Percentiles rank a stretch among this genome's conserved stretches.
Conservation (phyloP, 2,113 vertebrate genomes). For the Pteropus alecto region DNA sequence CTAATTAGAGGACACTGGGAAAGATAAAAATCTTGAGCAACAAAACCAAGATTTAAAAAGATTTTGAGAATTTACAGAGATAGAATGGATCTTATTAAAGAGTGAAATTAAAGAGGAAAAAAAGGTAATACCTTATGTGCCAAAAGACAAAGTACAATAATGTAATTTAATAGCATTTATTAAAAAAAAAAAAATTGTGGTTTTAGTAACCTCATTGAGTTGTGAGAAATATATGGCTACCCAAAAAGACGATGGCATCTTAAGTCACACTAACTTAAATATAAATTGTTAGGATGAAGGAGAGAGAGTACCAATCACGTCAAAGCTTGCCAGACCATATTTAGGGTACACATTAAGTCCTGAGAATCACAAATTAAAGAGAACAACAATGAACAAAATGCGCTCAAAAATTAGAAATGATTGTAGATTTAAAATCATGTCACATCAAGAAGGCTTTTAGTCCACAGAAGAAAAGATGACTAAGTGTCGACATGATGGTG, state of each 20-base stretch:
- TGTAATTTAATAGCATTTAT: background rate
- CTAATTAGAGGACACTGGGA: background rate
- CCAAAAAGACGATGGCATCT: background rate
- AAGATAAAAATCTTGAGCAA: conserved; percentile 4
- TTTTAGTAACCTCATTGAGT: background rate
- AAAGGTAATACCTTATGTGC: background rate
- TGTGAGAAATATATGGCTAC: background rate
- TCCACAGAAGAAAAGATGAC: background rate
- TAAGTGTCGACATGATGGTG: background rate
- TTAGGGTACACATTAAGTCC: background rate
- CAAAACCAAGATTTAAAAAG: background rate
- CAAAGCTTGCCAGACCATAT: background rate
- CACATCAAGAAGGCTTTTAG: background rate
- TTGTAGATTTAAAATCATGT: background rate
- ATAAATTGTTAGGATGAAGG: background rate
- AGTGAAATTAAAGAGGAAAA: background rate
- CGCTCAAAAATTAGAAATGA: background rate
- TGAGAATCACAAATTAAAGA: conserved; percentile 18
- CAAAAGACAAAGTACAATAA: conserved; percentile 17
- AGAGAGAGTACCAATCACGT: background rate
- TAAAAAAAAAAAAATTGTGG: background rate
- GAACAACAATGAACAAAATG: conserved; percentile 12
- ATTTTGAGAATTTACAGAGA: background rate
- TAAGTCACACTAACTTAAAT: background rate
- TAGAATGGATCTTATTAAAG: background rate